Base-by-base conservation (phyloP, 2,113 vertebrate species). In the Scartelaos histophorus region DNA sequence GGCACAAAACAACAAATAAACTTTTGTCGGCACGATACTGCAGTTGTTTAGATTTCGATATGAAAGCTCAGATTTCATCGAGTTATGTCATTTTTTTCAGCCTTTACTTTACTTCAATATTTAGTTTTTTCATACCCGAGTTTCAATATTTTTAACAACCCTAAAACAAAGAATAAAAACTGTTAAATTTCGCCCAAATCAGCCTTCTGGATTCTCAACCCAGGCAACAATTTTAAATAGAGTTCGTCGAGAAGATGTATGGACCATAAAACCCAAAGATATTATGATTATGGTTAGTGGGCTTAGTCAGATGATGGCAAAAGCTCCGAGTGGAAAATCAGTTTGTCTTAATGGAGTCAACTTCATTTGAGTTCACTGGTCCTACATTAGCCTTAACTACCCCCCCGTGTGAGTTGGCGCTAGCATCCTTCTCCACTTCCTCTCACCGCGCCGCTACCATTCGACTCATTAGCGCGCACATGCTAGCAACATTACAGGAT, bases 391-490 rank as follows among this genome's bases (percentile, higher is more conserved):
- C 73, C 66, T 64, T 19, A 51, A 51, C 47, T 6, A 19, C 47
- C 15, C 46, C 34, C 46, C 46, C 13, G 45, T 13, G 45, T 13
- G 45, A 5, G 3, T 38, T 3, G 3, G 35, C 5, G 5, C 7
- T 38, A 2, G 35, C 35, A 38, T 43, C 38, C 7, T 7, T 10
- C 38, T 43, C 38, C 38, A 43, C 38, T 6, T 51, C 47, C 47
- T 19, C 47, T 51, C 47, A 17, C 16, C 1, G 47, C 7, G 47
- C 64, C 71, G 51, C 73, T 74, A 13, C 24, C 74, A 82, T 89
- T 89, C 71, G 85, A 87, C 85, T 88, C 84, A 82, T 87, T 87
- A 80, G 61, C 61, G 35, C 73, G 21, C 29, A 69, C 71, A 75
- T 75, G 60, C 57, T 24, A 25, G 22, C 13, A 15, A 29, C 22